A percentile compares a stretch with the other conserved stretches of the same genome.
phyloP scores from a whole-genome alignment of 1,140 invertebrate genomes.

The Penaeus vannamei region DNA sequence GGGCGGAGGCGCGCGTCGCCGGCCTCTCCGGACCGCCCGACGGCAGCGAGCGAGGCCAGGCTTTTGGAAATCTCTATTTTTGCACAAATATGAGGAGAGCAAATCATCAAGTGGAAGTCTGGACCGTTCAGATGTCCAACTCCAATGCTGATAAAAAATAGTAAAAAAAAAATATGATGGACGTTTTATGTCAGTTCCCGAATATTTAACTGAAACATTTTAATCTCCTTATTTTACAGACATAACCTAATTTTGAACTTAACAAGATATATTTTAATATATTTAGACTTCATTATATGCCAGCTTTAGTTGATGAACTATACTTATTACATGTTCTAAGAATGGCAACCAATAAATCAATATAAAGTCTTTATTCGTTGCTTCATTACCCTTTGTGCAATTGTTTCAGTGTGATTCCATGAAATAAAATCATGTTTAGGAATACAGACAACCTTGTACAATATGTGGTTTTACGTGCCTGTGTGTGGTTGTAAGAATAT shows the following conservation, averaged over 20 bases:
- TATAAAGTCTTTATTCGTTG: slow-evolving; percentile 33
- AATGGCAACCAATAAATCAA: slow-evolving; percentile 63
- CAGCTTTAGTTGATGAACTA: slow-evolving; percentile 49
- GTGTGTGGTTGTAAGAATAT: no score
- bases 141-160: no score
- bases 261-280: slow-evolving; percentile 63
- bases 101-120: slow-evolving; percentile 42
- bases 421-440: background rate
- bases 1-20: no score
- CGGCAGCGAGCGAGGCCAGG: background rate
- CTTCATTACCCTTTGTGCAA: background rate
- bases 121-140: background rate
- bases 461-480: no score
- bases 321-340: slow-evolving; percentile 45
- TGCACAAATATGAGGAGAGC: slow-evolving; percentile 51
- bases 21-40: no score
- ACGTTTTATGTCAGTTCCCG: slow-evolving; percentile 40
- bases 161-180: slow-evolving; percentile 5
- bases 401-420: background rate
- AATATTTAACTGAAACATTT: slow-evolving; percentile 13
- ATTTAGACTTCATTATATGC: slow-evolving; percentile 57
- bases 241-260: slow-evolving; percentile 47
- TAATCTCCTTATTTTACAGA: slow-evolving; percentile 32
- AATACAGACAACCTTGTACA: no score
- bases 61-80: slow-evolving; percentile 55